These are phyloP conservation scores for Papilio gigon DNA, from an alignment of 2,888 invertebrate species.

Conservation along the genomic window DNA sequence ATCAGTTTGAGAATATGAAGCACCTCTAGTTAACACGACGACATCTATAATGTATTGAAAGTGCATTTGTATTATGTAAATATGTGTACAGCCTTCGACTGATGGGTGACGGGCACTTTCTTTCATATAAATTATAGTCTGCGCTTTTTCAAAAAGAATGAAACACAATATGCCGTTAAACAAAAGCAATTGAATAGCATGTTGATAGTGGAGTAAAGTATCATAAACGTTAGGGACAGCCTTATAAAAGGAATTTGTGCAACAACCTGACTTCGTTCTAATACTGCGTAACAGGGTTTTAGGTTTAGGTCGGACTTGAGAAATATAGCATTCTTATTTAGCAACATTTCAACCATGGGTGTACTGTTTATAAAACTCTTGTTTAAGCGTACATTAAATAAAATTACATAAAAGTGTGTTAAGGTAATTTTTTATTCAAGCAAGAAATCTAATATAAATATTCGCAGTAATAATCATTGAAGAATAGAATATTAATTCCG, in stretches of 20 bases:
- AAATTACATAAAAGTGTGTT: neutral
- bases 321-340: conserved; percentile 24
- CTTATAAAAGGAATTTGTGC: conserved; percentile 36
- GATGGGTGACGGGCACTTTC: no score
- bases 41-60: neutral
- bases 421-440: neutral
- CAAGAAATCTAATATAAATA: no score
- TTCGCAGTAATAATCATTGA: no score
- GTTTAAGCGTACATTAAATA: no score
- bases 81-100: no score
- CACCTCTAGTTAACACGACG: neutral
- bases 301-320: conserved; percentile 27
- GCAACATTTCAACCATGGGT: neutral
- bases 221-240: conserved; percentile 20
- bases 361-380: neutral
- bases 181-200: no score
- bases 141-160: no score
- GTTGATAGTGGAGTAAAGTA: neutral
- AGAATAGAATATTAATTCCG: no score
- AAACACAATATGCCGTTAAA: no score
- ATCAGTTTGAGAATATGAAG: neutral
- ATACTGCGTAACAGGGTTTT: conserved; percentile 37
- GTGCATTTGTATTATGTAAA: no score
- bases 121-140: no score
- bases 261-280: conserved; percentile 29